Evolutionary conservation across 1,140 invertebrate genomes (phyloP), one percentile per base, ranked within the genome.

Genomic region (Brachionus koreanus): DNA sequence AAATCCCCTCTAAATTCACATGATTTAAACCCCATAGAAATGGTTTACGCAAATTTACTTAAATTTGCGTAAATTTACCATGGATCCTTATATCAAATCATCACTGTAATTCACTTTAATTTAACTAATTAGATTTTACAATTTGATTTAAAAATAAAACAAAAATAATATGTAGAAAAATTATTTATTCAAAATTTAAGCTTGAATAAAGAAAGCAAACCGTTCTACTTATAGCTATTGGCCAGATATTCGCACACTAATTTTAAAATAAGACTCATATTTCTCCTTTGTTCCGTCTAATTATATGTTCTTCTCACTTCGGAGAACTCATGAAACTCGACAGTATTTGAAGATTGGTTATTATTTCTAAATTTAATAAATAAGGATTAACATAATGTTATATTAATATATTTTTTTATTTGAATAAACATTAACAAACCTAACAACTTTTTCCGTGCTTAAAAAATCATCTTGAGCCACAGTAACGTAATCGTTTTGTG

Each of bases 291-390:
- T 25, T 33, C 63, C 12, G 10, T 65, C 63, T 69, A 69, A 69
- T 69, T 69, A 16, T 69, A 69, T 19, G 65, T 69, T 39, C 65
- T 69, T 39, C 35, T 42, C 2, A 69, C 35, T 33, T 69, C 65
- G 5, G 65, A 69, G 16, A 69, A 69, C 37, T 69, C 65, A 39
- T 69, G 65, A 69, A 37, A 69, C 37, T 69, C 65, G 65, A 69
- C 35, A 19, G 65, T 69, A 23, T 69, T 69, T 23, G 65, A 57
- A 57, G 49, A 5, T 39, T 69, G 65, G 9, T 69, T 69, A 69
- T 69, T 69, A 39, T 37, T 69, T 69, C 33, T 69, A 19, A n/a
- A 65, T 65, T n/a, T 65, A 29, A 29, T 33, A 37, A 33, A 65
- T 65, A 33, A 33, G 33, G 12, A 65, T 29, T 10, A 29, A 65